Conservation (phyloP, 2,113 vertebrate genomes). For the Microtus richardsoni region DNA sequence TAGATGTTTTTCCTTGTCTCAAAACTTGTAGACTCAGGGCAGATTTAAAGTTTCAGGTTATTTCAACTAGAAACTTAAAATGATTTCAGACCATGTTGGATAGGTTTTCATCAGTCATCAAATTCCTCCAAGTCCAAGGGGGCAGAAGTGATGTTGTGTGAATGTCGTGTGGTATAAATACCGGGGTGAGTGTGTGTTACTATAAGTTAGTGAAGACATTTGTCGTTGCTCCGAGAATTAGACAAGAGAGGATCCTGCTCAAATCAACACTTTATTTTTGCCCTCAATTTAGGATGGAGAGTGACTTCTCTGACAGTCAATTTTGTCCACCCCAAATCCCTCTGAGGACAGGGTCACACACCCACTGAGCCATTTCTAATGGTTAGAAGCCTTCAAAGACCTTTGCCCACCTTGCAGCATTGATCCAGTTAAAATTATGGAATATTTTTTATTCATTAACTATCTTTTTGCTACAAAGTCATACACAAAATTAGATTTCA, state of each 20-base stretch:
- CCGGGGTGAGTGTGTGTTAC: not conserved
- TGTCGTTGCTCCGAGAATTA: not conserved
- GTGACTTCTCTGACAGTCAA: not conserved
- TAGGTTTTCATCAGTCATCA: not conserved
- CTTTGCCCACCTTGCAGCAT: not conserved
- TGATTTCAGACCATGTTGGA: not conserved
- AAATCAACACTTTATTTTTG: constrained; percentile 24
- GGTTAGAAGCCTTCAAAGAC: not conserved
- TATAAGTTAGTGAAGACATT: constrained; percentile 1
- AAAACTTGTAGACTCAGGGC: not conserved
- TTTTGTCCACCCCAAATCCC: not conserved
- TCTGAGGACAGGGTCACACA: not conserved
- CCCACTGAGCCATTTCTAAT: not conserved
- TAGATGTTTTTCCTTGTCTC: constrained; percentile 22
- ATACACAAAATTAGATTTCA: not conserved
- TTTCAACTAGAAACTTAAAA: constrained; percentile 35
- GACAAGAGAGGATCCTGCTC: constrained; percentile 27
- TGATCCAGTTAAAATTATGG: not conserved
- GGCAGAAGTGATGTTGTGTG: not conserved
- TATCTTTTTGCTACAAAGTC: not conserved
- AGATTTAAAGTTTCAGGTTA: constrained; percentile 7
- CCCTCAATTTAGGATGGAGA: not conserved
- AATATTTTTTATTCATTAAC: not conserved
- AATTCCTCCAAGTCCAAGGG: not conserved
- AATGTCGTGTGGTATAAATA: not conserved